These are phyloP conservation scores for Gonatopus flavifemur DNA, from an alignment of 1,140 invertebrate genomes.

Conservation along the genomic window DNA sequence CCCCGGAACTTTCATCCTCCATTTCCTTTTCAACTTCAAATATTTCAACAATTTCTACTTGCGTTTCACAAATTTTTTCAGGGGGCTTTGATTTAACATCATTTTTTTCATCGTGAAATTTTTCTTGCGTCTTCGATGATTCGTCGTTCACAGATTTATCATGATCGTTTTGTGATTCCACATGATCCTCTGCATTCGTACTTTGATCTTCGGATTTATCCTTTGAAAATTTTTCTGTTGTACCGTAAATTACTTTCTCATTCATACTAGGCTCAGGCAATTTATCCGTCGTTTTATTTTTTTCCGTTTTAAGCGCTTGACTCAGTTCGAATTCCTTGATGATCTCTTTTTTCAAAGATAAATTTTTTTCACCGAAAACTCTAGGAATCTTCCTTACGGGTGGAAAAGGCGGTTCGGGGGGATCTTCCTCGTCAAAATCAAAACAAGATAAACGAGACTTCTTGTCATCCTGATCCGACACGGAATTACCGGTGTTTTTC, in stretches of 20 bases:
- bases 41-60: constrained; percentile 51
- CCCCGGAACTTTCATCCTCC: constrained; percentile 19
- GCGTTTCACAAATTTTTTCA: constrained; percentile 22
- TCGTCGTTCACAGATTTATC: constrained; percentile 10
- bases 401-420: constrained; percentile 47
- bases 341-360: constrained; percentile 52
- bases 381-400: constrained; percentile 57
- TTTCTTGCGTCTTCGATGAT: neutral
- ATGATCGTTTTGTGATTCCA: constrained; percentile 13
- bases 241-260: too few species aligned
- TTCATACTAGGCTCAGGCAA: too few species aligned
- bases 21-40: constrained; percentile 44
- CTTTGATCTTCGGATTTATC: constrained; percentile 31
- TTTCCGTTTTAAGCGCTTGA: constrained; percentile 44
- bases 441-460: constrained; percentile 59
- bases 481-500: constrained; percentile 11
- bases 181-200: constrained; percentile 14
- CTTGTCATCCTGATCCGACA: constrained; percentile 40
- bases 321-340: constrained; percentile 55
- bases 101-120: neutral
- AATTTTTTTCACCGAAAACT: constrained; percentile 48
- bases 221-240: too few species aligned
- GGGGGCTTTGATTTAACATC: constrained; percentile 11
- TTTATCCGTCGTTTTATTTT: constrained; percentile 22
- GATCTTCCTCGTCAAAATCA: constrained; percentile 63